These are phyloP conservation scores for Calliopum simillimum DNA, from an alignment of 2,888 invertebrate species.

Conservation along the genomic window DNA sequence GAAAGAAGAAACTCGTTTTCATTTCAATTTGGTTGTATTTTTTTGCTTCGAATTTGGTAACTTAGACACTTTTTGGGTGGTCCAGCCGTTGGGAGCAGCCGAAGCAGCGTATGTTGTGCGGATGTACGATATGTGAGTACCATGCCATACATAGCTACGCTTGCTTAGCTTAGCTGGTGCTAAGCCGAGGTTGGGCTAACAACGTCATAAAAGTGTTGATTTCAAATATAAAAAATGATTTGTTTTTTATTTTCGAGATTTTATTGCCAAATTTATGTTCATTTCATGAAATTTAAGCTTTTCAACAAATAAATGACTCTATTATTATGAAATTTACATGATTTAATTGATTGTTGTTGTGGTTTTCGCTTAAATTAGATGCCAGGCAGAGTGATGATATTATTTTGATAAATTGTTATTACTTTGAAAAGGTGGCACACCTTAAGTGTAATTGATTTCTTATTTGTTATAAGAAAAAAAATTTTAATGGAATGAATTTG, in stretches of 20 bases:
- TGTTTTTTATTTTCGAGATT: slow-evolving; percentile 20
- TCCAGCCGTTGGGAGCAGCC: slow-evolving; percentile 44
- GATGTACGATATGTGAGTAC: slow-evolving; percentile 25
- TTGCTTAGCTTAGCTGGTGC: not conserved
- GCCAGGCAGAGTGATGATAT: no score
- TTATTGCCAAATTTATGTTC: slow-evolving; percentile 27
- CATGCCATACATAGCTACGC: not conserved
- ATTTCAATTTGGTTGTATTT: not conserved
- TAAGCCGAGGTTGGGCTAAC: not conserved
- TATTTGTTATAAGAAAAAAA: no score
- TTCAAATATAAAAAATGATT: slow-evolving; percentile 28
- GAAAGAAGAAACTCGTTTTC: slow-evolving; percentile 53
- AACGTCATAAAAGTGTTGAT: slow-evolving; percentile 34
- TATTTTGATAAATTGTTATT: no score
- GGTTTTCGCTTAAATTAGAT: no score
- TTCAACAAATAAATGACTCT: slow-evolving; percentile 12
- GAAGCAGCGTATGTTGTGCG: slow-evolving; percentile 40
- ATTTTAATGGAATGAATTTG: no score
- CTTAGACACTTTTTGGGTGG: slow-evolving; percentile 46
- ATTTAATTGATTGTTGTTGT: no score
- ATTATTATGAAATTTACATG: slow-evolving; percentile 8
- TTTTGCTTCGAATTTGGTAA: slow-evolving; percentile 23
- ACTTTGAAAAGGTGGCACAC: no score
- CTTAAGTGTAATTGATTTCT: no score
- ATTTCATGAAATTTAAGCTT: not conserved